phyloP scores from a whole-genome alignment of 2,888 invertebrate genomes.

The Drosophila phalerata region DNA sequence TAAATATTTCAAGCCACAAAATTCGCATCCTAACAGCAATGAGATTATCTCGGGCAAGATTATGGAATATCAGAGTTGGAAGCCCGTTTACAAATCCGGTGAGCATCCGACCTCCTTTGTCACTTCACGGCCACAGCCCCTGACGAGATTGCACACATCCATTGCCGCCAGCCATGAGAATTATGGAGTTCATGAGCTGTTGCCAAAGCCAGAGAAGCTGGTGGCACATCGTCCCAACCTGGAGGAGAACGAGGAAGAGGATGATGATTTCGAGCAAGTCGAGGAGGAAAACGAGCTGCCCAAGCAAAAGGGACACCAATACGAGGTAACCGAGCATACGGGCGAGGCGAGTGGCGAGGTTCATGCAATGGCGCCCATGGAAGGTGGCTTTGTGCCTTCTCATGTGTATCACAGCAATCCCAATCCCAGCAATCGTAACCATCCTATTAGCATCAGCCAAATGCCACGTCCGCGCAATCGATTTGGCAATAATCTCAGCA shows the following conservation, averaged over 20 bases:
- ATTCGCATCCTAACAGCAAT: conserved; percentile 41
- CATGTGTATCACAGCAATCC: conserved; percentile 36
- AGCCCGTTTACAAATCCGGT: conserved; percentile 72
- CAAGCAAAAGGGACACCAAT: conserved; percentile 60
- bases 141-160: conserved; percentile 80
- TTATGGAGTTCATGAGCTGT: conserved; percentile 50
- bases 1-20: conserved; percentile 61
- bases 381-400: conserved; percentile 70
- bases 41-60: conserved; percentile 76
- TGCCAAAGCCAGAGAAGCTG: conserved; percentile 78
- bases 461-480: conserved; percentile 41
- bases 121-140: conserved; percentile 68
- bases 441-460: conserved; percentile 1
- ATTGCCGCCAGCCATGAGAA: conserved; percentile 50
- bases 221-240: conserved; percentile 40
- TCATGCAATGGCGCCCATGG: conserved; percentile 50
- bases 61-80: conserved; percentile 82
- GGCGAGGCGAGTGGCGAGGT: conserved; percentile 78
- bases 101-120: conserved; percentile 64
- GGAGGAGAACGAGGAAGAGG: conserved; percentile 60
- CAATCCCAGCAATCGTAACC: not conserved
- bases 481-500: conserved; percentile 11
- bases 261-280: conserved; percentile 55
- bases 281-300: conserved; percentile 65
- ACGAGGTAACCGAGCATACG: conserved; percentile 83